Evolutionary conservation across 2,797 vertebrate species (phyloP).

Genomic region (Urocyon cinereoargenteus): DNA sequence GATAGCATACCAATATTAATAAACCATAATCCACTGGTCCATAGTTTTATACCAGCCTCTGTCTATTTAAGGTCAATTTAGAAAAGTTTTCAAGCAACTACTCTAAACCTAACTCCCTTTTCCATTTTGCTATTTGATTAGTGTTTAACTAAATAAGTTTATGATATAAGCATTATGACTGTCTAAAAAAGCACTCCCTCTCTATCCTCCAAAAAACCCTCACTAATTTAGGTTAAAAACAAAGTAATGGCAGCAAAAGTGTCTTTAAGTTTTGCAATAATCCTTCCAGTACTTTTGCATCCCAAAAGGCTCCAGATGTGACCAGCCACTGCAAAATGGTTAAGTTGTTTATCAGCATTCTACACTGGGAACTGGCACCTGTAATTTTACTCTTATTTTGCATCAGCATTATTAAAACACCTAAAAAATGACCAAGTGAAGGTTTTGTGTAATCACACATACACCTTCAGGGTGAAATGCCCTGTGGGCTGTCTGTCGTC

Average conservation of each 20-base stretch:
- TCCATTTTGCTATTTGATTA: constrained; percentile 79
- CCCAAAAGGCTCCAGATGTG: constrained; percentile 91
- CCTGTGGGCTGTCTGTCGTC: constrained; percentile 59
- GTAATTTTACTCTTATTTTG: constrained; percentile 87
- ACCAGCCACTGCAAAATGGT: constrained; percentile 90
- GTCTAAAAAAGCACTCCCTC: constrained; percentile 31
- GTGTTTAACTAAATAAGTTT: constrained; percentile 71
- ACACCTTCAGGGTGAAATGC: constrained; percentile 50
- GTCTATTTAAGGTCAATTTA: constrained; percentile 87
- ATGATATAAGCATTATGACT: constrained; percentile 69
- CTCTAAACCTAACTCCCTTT: constrained; percentile 73
- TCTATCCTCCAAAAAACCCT: background rate
- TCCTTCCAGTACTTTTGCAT: constrained; percentile 89
- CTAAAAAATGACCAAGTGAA: constrained; percentile 76
- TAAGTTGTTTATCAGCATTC: constrained; percentile 89
- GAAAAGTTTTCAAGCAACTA: constrained; percentile 88
- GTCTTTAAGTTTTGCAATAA: constrained; percentile 90
- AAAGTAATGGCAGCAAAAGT: constrained; percentile 87
- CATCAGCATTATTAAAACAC: constrained; percentile 86
- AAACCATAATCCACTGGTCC: constrained; percentile 83
- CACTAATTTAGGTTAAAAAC: constrained; percentile 88
- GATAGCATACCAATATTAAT: constrained; percentile 69
- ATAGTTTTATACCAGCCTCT: constrained; percentile 84
- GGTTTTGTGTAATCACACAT: constrained; percentile 73
- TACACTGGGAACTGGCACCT: constrained; percentile 85